Evolutionary conservation across 2,797 vertebrate genomes (phyloP).

Genomic region (Coendou prehensilis): DNA sequence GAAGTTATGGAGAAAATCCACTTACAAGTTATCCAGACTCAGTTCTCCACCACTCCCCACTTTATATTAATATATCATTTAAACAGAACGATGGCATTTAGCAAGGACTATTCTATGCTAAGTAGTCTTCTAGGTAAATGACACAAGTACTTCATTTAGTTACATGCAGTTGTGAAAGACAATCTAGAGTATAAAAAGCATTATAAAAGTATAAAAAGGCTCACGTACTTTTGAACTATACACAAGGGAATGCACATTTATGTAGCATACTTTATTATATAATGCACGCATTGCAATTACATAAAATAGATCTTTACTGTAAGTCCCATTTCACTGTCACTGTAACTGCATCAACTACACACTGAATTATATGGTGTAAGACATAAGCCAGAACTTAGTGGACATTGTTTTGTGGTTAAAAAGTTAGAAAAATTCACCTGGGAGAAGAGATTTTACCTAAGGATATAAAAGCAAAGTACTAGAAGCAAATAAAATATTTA

Average conservation of each 20-base stretch:
- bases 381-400: not conserved
- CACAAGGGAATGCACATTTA: not conserved
- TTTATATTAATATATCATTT: not conserved
- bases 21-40: not conserved
- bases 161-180: not conserved
- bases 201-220: not conserved
- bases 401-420: slow-evolving; percentile 33
- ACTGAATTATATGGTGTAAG: not conserved
- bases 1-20: not conserved
- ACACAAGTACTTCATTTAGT: not conserved
- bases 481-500: slow-evolving; percentile 40
- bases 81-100: not conserved
- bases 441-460: slow-evolving; percentile 25
- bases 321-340: slow-evolving; percentile 37
- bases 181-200: not conserved
- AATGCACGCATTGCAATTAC: not conserved
- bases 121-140: not conserved
- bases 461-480: slow-evolving; percentile 1
- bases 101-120: not conserved
- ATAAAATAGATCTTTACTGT: slow-evolving; percentile 9
- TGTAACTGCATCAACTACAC: not conserved
- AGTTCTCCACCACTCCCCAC: not conserved
- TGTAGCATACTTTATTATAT: not conserved
- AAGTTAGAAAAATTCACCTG: not conserved
- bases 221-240: slow-evolving; percentile 13